These are phyloP conservation scores for Eupelmus urozonus DNA, from an alignment of 2,888 invertebrate genomes.

Conservation along the genomic window DNA sequence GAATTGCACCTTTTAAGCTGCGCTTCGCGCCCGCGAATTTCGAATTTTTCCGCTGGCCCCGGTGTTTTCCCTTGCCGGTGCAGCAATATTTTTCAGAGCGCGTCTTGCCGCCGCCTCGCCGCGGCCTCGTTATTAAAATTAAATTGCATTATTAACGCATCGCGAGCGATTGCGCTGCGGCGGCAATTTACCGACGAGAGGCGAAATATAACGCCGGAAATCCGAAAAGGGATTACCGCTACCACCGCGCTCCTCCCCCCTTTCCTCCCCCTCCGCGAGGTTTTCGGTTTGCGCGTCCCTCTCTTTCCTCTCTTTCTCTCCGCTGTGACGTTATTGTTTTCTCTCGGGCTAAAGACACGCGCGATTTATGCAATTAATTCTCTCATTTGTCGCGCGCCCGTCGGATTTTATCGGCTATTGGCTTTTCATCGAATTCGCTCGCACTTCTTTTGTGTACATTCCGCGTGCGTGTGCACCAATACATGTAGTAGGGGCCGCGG, in stretches of 20 bases:
- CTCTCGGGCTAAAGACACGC: conserved; percentile 57
- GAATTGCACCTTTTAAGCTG: conserved; percentile 22
- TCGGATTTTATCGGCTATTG: conserved; percentile 71
- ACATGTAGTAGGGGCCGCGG: neutral
- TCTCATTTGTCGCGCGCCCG: conserved; percentile 71
- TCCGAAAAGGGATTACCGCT: conserved; percentile 71
- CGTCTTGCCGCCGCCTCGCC: conserved; percentile 50
- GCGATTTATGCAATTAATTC: conserved; percentile 74
- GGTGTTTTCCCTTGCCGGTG: neutral
- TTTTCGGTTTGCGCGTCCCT: conserved; percentile 2
- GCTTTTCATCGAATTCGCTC: conserved; percentile 63
- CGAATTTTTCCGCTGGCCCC: conserved; percentile 14
- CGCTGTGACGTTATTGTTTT: conserved; percentile 45
- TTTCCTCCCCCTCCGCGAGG: no score
- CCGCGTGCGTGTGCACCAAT: neutral
- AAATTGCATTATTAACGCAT: conserved; percentile 73
- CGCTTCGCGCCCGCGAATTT: neutral
- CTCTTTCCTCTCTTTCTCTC: conserved; percentile 27
- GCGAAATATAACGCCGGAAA: conserved; percentile 63
- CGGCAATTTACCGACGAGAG: conserved; percentile 68
- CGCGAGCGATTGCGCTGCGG: conserved; percentile 59
- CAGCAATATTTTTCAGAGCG: conserved; percentile 51
- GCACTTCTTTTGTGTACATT: conserved; percentile 38
- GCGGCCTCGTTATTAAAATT: conserved; percentile 69
- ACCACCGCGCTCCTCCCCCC: conserved; percentile 43